These are phyloP conservation scores for Mythimna vitellina DNA, from an alignment of 2,888 invertebrate genomes.

Conservation along the genomic window DNA sequence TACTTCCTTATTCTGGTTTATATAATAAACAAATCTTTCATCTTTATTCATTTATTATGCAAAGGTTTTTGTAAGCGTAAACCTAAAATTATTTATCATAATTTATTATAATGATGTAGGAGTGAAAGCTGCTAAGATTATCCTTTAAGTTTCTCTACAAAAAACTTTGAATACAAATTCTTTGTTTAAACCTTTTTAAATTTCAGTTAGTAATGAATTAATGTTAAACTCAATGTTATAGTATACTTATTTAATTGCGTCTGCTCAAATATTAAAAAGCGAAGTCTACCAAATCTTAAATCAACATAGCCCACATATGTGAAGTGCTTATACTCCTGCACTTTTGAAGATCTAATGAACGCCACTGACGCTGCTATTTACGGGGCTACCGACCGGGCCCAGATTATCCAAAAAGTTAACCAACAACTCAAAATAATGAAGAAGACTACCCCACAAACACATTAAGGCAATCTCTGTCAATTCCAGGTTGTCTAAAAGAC, in stretches of 20 bases:
- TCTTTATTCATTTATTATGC: conserved; percentile 44
- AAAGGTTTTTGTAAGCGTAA: conserved; percentile 42
- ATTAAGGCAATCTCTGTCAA: neutral
- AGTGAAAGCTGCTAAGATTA: conserved; percentile 41
- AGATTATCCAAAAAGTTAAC: neutral
- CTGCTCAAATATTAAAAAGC: neutral
- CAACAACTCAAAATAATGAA: neutral
- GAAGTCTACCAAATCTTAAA: neutral
- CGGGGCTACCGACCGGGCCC: neutral
- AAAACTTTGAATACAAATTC: neutral
- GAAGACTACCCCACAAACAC: neutral
- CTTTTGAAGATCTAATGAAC: neutral
- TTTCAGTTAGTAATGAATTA: neutral
- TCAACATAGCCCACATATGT: neutral
- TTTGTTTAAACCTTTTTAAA: too few relatives aligned
- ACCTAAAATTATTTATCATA: conserved; percentile 30
- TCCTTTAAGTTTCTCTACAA: conserved; percentile 14
- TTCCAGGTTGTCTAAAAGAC: neutral
- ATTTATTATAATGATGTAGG: conserved; percentile 18
- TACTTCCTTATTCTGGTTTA: conserved; percentile 14
- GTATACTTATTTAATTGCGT: neutral
- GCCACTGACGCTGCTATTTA: neutral
- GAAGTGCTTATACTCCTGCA: neutral
- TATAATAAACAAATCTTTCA: conserved; percentile 31
- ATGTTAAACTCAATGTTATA: neutral